Evolutionary conservation across 2,797 vertebrate species (phyloP).

Genomic region (Artibeus jamaicensis): DNA sequence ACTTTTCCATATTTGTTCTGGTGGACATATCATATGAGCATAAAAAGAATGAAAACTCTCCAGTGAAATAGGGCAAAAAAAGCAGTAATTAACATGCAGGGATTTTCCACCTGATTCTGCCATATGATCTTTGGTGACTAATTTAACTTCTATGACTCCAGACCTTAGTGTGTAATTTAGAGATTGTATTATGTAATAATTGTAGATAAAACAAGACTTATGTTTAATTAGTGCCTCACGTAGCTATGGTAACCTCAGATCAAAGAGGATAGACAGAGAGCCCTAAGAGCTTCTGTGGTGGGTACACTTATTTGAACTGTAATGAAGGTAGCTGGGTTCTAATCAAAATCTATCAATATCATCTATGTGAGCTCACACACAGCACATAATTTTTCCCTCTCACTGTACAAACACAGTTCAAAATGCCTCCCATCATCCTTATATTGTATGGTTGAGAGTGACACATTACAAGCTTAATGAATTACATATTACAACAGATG

Average conservation of each 20-base stretch:
- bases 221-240: neutral
- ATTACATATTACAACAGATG: neutral
- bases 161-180: neutral
- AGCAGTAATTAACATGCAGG: neutral
- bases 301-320: neutral
- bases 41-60: neutral
- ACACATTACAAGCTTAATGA: neutral
- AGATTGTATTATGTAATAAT: neutral
- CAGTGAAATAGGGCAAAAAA: neutral
- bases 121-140: neutral
- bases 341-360: neutral
- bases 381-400: neutral
- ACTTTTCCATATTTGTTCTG: neutral
- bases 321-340: neutral
- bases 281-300: rapidly evolving
- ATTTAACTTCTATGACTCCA: neutral
- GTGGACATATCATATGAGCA: neutral
- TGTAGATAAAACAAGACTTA: neutral
- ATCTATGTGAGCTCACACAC: neutral
- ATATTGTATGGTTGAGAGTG: neutral
- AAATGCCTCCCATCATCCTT: neutral
- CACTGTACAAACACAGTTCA: neutral
- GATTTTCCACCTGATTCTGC: neutral
- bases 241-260: neutral
- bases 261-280: neutral